These are phyloP conservation scores for Cossypha caffra DNA, from an alignment of 2,797 vertebrate species.

Conservation along the genomic window DNA sequence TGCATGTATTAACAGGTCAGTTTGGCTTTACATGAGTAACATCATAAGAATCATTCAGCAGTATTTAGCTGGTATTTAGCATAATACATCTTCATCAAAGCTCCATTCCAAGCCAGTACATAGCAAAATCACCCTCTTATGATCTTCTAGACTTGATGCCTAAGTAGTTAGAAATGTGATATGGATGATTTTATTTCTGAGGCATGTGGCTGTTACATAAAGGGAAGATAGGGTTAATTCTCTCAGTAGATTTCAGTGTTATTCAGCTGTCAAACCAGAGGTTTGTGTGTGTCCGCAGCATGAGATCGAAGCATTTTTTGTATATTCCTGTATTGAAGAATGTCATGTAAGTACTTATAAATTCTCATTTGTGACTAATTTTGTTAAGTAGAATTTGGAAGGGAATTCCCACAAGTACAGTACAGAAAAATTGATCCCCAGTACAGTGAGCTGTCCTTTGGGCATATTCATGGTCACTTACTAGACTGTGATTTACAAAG, in stretches of 20 bases:
- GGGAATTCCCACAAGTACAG: not conserved
- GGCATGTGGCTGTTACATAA: not conserved
- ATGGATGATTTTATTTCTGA: slow-evolving; percentile 4
- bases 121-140: not conserved
- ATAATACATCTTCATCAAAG: not conserved
- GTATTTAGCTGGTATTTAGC: not conserved
- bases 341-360: not conserved
- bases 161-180: not conserved
- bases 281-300: not conserved
- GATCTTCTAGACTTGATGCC: not conserved
- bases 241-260: slow-evolving; percentile 13
- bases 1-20: not conserved
- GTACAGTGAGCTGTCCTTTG: not conserved
- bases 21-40: not conserved
- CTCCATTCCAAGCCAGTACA: not conserved
- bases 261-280: not conserved
- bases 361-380: not conserved
- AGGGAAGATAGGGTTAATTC: slow-evolving; percentile 14
- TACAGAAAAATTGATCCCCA: not conserved
- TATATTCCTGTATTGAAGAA: not conserved
- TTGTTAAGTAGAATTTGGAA: not conserved
- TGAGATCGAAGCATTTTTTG: not conserved
- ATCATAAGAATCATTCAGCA: not conserved
- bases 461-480: not conserved
- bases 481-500: not conserved